phyloP scores from a whole-genome alignment of 2,888 invertebrate species.

The Didymodactylos carnosus region DNA sequence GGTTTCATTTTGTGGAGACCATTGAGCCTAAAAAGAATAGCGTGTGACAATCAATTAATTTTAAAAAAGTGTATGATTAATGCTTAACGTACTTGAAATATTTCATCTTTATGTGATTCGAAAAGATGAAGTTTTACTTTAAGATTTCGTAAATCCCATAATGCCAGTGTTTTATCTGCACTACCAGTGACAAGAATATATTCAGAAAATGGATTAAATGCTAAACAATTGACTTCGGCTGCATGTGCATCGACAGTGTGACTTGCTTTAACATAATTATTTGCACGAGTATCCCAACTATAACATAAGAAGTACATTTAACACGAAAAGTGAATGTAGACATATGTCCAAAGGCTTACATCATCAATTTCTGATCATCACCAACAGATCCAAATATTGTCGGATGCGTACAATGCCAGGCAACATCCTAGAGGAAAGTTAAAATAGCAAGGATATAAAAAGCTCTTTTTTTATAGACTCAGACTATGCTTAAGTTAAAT shows the following conservation, averaged over 20 bases:
- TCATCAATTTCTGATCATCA: slow-evolving; percentile 14
- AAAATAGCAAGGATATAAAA: too few species aligned
- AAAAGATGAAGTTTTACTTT: neutral
- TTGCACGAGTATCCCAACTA: neutral
- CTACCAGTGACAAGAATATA: slow-evolving; percentile 6
- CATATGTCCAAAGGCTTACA: neutral
- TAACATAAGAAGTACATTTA: neutral
- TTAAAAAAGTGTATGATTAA: neutral
- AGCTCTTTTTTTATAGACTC: too few species aligned
- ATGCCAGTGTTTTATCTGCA: slow-evolving; percentile 9
- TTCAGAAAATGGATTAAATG: slow-evolving; percentile 14
- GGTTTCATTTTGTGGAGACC: neutral
- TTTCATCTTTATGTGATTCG: slow-evolving; percentile 1
- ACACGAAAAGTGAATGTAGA: neutral
- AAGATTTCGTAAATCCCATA: slow-evolving; percentile 10
- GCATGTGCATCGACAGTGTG: slow-evolving; percentile 6
- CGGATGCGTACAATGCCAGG: slow-evolving; percentile 11
- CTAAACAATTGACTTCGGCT: slow-evolving; percentile 9
- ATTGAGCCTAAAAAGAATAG: neutral
- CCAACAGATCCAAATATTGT: slow-evolving; percentile 15
- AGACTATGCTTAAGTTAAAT: too few species aligned
- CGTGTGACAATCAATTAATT: neutral
- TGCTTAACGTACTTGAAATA: neutral
- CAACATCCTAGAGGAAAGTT: slow-evolving; percentile 9
- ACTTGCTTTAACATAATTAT: neutral